These are phyloP conservation scores for Rhyzopertha dominica DNA, from an alignment of 1,140 invertebrate genomes.

Conservation along the genomic window DNA sequence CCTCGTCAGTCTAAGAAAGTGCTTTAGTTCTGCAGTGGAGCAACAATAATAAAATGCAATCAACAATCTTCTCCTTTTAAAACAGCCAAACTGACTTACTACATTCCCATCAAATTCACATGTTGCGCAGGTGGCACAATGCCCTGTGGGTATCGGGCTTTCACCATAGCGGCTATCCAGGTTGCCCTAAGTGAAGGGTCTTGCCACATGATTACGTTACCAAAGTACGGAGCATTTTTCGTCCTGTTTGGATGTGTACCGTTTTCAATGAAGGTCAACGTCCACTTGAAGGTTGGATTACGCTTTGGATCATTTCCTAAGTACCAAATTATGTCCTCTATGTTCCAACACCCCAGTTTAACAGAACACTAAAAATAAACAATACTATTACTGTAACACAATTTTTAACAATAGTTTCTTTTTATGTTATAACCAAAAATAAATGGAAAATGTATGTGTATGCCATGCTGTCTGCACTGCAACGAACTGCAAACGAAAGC, in stretches of 20 bases:
- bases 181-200: constrained; percentile 65
- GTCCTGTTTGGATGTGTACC: constrained; percentile 62
- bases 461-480: too few relatives aligned
- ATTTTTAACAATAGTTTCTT: not conserved
- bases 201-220: constrained; percentile 67
- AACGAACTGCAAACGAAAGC: too few relatives aligned
- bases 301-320: constrained; percentile 74
- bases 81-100: too few relatives aligned
- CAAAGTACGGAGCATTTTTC: constrained; percentile 72
- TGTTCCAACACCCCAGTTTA: constrained; percentile 65
- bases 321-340: constrained; percentile 78
- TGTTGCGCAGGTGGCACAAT: constrained; percentile 48
- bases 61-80: too few relatives aligned
- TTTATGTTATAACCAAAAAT: too few relatives aligned
- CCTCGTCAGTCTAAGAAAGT: too few relatives aligned
- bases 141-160: constrained; percentile 56
- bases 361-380: constrained; percentile 51
- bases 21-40: too few relatives aligned
- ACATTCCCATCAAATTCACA: constrained; percentile 26
- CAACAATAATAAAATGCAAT: too few relatives aligned
- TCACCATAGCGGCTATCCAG: constrained; percentile 70
- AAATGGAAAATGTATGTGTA: too few relatives aligned
- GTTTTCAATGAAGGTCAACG: constrained; percentile 69
- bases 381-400: not conserved
- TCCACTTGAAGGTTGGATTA: constrained; percentile 71